Evolutionary conservation across 1,140 invertebrate species (phyloP), one percentile per base, ranked within the genome.

Genomic region (Colletes latitarsis): DNA sequence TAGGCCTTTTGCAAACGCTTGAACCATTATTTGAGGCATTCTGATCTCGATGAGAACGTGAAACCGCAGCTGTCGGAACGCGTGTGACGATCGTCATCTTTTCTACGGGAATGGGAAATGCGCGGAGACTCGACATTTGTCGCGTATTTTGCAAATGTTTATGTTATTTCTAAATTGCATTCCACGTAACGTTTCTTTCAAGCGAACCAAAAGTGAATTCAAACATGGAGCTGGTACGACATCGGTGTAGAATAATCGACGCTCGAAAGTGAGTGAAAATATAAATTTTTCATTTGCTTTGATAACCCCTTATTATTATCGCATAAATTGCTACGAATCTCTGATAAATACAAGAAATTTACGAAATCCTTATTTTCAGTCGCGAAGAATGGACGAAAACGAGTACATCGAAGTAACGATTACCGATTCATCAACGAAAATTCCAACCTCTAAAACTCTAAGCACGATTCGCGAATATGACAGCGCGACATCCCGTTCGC

Each of bases 1-100:
- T 19, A 90, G 57, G 21, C 86, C 82, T 77, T 77, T 88, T 1
- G 82, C 89, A 15, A 90, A 88, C 39, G 78, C 68, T 70, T 89
- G 78, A 21, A 87, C 68, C 80, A 88, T 83, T 52, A 82, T 81
- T 81, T 85, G 55, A 62, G 77, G 58, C 81, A 88, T 86, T 77
- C 60, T 82, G 72, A 62, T 19, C 52, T 74, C 57, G 57, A 66
- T 67, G 52, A 49, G n/a, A 64, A 81, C 72, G 77, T 85, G 78
- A 80, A 74, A 21, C 52, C 67, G 64, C 39, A 58, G 62, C 64
- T 81, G 58, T 64, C 41, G 14, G 17, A 49, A 14, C 55, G 30
- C 14, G 49, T 14, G 6, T 15, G 9, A 10, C 68, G 81, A 82
- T 67, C 15, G 81, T 79, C 81, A 66, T 67, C 46, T 53, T 69